Percentiles rank a stretch among this genome's conserved stretches.
Evolutionary conservation across 37 sponge, comb jelly and placozoan genomes (phyloP).

Genomic region (Amphimedon queenslandica): DNA sequence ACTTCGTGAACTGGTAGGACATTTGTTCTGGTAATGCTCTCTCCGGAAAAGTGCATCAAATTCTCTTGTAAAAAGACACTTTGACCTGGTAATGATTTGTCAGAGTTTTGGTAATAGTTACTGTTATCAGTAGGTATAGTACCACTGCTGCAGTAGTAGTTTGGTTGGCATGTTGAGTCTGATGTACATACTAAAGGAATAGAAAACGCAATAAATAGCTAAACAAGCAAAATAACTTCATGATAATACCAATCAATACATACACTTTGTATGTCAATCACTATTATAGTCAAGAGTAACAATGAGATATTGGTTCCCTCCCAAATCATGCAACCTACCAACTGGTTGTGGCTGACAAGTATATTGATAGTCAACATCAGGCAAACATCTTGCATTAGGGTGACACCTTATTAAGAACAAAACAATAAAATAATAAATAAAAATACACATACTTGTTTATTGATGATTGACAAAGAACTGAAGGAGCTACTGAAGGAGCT

Average conservation of each 20-base stretch:
- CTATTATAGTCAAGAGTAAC: no score
- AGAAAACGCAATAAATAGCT: conserved; percentile 18
- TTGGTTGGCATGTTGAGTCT: conserved; percentile 19
- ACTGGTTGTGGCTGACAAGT: conserved; percentile 15
- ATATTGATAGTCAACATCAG: no score
- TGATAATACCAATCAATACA: no score
- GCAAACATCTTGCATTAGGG: conserved; percentile 23
- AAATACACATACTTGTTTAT: not conserved
- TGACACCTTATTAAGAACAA: conserved; percentile 24
- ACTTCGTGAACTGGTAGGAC: no score
- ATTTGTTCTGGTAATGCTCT: no score
- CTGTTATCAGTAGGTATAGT: conserved; percentile 17
- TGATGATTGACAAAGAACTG: conserved; percentile 38
- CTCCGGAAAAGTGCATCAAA: conserved; percentile 26
- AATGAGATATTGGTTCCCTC: no score
- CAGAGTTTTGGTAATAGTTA: conserved; percentile 34
- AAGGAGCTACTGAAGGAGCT: conserved; percentile 29
- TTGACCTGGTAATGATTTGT: conserved; percentile 15
- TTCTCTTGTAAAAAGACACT: conserved; percentile 35
- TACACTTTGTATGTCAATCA: no score
- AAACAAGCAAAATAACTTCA: no score
- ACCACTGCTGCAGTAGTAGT: no score
- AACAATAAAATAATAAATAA: not conserved
- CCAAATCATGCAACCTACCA: conserved; percentile 6
- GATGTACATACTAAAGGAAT: conserved; percentile 40